Conservation (phyloP, 2,113 vertebrate genomes). For the Oryzias woworae region DNA sequence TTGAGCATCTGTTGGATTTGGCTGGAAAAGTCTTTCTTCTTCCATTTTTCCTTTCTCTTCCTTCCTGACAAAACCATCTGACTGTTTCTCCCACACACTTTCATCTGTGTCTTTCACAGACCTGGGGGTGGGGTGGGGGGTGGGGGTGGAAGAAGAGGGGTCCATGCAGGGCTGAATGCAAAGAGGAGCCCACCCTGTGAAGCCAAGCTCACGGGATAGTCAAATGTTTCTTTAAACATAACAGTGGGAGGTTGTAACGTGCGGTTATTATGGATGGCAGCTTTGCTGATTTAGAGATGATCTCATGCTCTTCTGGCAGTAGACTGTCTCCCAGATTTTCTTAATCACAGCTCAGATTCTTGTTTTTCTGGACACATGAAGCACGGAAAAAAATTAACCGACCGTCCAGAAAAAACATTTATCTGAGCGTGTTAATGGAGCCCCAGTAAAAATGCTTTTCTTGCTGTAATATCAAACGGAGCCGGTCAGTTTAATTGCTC, state of each 20-base stretch:
- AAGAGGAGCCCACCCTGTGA: constrained; percentile 29
- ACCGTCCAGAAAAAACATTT: constrained; percentile 53
- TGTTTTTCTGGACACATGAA: constrained; percentile 46
- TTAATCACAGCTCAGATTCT: constrained; percentile 53
- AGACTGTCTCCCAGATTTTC: constrained; percentile 43
- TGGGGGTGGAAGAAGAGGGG: constrained; percentile 19
- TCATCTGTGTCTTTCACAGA: constrained; percentile 33
- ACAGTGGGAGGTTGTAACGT: constrained; percentile 53
- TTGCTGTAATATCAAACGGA: constrained; percentile 28
- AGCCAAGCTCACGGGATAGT: constrained; percentile 29
- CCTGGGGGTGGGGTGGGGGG: constrained; percentile 27
- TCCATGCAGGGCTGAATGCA: not conserved
- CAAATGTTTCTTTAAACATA: constrained; percentile 58
- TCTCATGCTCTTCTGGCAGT: constrained; percentile 57
- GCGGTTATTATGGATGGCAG: constrained; percentile 53
- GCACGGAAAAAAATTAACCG: constrained; percentile 27
- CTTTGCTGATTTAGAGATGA: constrained; percentile 65
- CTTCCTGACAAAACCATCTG: constrained; percentile 27
- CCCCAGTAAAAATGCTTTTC: constrained; percentile 32
- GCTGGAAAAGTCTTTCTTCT: constrained; percentile 12
- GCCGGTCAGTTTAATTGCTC: constrained; percentile 6
- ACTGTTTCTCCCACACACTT: constrained; percentile 34
- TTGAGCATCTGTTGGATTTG: constrained; percentile 64
- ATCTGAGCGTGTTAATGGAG: constrained; percentile 24
- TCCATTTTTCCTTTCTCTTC: constrained; percentile 20